Evolutionary conservation across 1,140 invertebrate genomes (phyloP), one percentile per base, ranked within the genome.

Genomic region (Elymnias hypermnestra): DNA sequence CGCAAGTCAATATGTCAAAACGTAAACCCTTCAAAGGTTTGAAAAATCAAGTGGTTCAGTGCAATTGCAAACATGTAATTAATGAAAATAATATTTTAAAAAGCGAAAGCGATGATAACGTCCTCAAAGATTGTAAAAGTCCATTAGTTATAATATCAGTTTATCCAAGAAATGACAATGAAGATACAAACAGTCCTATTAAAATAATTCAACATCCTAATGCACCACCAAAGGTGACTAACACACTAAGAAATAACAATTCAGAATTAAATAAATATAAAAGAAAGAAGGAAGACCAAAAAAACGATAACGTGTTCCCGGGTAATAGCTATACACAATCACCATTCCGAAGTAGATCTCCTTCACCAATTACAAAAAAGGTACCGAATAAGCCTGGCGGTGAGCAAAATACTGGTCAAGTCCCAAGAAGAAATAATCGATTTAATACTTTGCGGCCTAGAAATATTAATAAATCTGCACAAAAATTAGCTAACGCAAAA

Each of bases 111-210:
- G 49, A 60, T 25, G 29, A 59, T 14, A 55, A 48, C 10, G 19
- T 12, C 5, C 6, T 65, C n/a, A 70, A 65, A 42, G 49, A 57
- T 29, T 45, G 44, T 17, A 60, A 70, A 22, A 83, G 53, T 38
- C 79, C 79, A 17, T 40, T 83, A 12, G 70, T 83, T 10, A 45
- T 83, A 12, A 83, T 83, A 72, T 78, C 79, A n/a, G 76, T 83
- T 6, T 83, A 78, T 47, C 69, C 74, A 5, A 74, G 69, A 38
- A 50, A 60, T 44, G 65, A 67, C 14, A 40, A 36, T 18, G 15
- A 33, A 9, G 55, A 23, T 37, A 21, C 45, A 18, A 53, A 44
- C 10, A 54, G 18, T 25, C 39, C 46, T 17, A 36, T 45, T 10
- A 54, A 50, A 35, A 42, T 57, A 23, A 39, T 49, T 9, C 22